These are phyloP conservation scores for Atrichornis clamosus DNA, from an alignment of 2,113 vertebrate genomes.

Conservation along the genomic window DNA sequence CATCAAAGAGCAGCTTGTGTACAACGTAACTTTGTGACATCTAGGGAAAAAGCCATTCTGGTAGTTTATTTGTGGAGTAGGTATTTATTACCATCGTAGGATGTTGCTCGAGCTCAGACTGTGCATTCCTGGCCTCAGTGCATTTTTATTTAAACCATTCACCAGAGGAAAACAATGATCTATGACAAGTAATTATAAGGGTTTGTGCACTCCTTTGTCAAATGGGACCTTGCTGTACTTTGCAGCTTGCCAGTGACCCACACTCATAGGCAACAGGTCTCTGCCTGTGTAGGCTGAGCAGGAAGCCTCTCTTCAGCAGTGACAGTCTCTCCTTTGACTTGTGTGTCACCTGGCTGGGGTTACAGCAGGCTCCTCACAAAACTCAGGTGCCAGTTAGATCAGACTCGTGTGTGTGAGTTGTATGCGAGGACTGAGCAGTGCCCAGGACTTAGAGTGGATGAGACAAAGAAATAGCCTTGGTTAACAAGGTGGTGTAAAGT, in stretches of 20 bases:
- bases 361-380: neutral
- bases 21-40: rapidly evolving
- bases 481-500: too few relatives aligned
- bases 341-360: neutral
- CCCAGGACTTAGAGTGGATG: rapidly evolving
- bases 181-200: neutral
- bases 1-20: neutral
- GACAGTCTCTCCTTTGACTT: neutral
- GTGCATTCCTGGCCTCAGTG: neutral
- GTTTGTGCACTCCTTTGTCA: neutral
- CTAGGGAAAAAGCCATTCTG: neutral
- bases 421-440: neutral
- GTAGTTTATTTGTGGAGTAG: neutral
- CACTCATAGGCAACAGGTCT: neutral
- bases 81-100: neutral
- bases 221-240: neutral
- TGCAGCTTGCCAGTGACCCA: neutral
- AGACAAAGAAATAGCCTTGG: neutral
- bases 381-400: neutral
- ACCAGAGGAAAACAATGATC: neutral
- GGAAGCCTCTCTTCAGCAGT: neutral
- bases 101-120: neutral
- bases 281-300: neutral
- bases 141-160: neutral
- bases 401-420: rapidly evolving